These are phyloP conservation scores for Papilio demoleus DNA, from an alignment of 2,888 invertebrate species.

Conservation along the genomic window DNA sequence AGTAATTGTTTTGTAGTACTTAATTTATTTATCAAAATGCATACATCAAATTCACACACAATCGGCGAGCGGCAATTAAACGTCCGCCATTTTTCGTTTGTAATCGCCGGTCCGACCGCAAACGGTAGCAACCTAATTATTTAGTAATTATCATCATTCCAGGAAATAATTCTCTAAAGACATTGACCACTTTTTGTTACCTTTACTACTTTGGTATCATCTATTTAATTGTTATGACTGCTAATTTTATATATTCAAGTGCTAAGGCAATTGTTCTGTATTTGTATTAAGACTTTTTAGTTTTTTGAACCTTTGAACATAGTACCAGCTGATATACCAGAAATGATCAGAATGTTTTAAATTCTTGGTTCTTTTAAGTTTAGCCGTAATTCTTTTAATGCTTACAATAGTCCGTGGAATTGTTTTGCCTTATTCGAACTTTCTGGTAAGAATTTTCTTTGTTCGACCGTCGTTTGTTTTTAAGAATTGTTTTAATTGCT, in stretches of 20 bases:
- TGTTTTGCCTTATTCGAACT: constrained; percentile 11
- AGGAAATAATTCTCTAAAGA: constrained; percentile 6
- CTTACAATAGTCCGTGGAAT: constrained; percentile 2
- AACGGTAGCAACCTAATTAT: constrained; percentile 28
- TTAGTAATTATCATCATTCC: constrained; percentile 22
- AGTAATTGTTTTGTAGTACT: not conserved
- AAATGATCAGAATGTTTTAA: not conserved
- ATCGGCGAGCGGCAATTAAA: constrained; percentile 9
- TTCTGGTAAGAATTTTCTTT: constrained; percentile 7
- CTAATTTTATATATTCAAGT: constrained; percentile 36
- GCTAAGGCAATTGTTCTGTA: constrained; percentile 7
- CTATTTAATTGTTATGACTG: constrained; percentile 18
- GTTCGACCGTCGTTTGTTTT: not conserved
- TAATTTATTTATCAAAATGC: not conserved
- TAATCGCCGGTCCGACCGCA: constrained; percentile 9
- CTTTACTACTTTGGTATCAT: constrained; percentile 23
- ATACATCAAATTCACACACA: constrained; percentile 3
- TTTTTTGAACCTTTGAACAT: not conserved
- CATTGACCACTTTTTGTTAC: constrained; percentile 26
- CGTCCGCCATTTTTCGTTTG: constrained; percentile 24
- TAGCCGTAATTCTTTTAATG: not conserved
- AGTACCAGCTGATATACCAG: not conserved
- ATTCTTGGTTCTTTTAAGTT: constrained; percentile 16
- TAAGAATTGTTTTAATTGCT: constrained; percentile 3
- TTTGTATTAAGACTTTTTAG: not conserved